These are phyloP conservation scores for Hydrozoanthus gracilis DNA, from an alignment of 92 coral and sea anemone species.

Conservation along the genomic window DNA sequence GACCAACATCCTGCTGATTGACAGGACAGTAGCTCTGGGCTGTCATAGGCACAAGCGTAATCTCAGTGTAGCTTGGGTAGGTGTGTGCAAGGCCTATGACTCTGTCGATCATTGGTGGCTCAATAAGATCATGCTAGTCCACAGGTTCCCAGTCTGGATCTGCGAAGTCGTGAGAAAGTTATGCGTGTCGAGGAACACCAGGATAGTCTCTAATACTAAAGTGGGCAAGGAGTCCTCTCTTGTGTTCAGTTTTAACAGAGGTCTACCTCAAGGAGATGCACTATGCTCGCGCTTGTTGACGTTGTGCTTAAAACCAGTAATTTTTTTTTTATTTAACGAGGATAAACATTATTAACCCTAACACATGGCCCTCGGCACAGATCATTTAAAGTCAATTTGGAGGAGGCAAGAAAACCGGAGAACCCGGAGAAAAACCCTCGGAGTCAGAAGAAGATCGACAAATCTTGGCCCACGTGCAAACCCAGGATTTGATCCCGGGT, in stretches of 20 bases:
- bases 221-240: conserved; percentile 3
- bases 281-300: not conserved
- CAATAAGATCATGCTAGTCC: not conserved
- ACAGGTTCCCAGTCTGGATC: conserved; percentile 10
- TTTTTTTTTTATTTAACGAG: too few species aligned
- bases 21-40: not conserved
- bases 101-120: conserved; percentile 18
- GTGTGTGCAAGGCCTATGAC: not conserved
- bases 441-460: too few species aligned
- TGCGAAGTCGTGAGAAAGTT: conserved; percentile 13
- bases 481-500: too few species aligned
- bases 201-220: conserved; percentile 11
- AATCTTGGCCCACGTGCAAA: too few species aligned
- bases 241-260: conserved; percentile 17
- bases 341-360: too few species aligned
- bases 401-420: too few species aligned
- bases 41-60: conserved; percentile 3
- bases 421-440: too few species aligned
- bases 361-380: too few species aligned
- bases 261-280: conserved; percentile 37
- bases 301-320: conserved; percentile 23
- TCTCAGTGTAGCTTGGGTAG: conserved; percentile 61
- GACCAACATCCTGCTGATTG: conserved; percentile 33
- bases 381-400: too few species aligned
- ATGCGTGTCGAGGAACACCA: conserved; percentile 29